Evolutionary conservation across 2,797 vertebrate genomes (phyloP).

Genomic region (Sebastes glaucus): DNA sequence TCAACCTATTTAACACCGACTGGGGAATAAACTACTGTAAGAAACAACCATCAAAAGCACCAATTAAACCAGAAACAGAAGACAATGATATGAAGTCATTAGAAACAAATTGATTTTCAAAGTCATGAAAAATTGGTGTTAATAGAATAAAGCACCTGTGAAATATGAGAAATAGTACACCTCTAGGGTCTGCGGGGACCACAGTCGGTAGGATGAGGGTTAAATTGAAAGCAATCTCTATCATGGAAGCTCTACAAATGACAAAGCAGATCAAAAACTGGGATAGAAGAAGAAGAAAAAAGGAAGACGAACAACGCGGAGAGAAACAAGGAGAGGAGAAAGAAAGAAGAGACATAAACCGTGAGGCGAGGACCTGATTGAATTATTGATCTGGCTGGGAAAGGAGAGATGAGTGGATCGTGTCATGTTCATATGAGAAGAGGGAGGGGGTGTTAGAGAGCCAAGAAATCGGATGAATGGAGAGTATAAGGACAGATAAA

Average conservation of each 20-base stretch:
- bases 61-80: too few relatives aligned
- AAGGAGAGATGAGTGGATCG: conserved; percentile 71
- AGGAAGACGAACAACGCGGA: not conserved
- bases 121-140: too few relatives aligned
- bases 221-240: not conserved
- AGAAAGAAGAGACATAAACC: conserved; percentile 45
- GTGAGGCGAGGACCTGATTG: conserved; percentile 50
- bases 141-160: too few relatives aligned
- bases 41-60: too few relatives aligned
- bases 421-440: conserved; percentile 63
- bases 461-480: conserved; percentile 32
- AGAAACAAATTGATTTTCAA: too few relatives aligned
- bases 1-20: too few relatives aligned
- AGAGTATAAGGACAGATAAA: conserved; percentile 19
- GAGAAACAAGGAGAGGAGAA: not conserved
- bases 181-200: too few relatives aligned
- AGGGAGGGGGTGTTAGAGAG: not conserved
- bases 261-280: not conserved
- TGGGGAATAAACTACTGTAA: too few relatives aligned
- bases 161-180: too few relatives aligned
- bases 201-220: not conserved
- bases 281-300: not conserved
- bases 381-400: conserved; percentile 81
- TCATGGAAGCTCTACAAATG: not conserved
- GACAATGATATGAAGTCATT: too few relatives aligned